phyloP scores from a whole-genome alignment of 2,888 invertebrate genomes.

The Digitonthophagus gazella region DNA sequence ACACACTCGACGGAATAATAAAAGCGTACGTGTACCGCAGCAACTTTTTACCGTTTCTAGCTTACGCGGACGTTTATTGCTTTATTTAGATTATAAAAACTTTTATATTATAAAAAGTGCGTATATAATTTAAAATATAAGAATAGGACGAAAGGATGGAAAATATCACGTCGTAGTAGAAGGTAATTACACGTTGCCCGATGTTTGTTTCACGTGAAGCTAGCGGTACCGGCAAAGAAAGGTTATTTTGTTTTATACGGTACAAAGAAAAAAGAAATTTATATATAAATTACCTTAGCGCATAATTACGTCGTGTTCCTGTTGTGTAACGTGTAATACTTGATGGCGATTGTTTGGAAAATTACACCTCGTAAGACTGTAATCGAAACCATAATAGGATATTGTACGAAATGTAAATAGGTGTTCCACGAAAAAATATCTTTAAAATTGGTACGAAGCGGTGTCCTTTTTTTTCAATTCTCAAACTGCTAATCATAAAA shows the following conservation, averaged over 20 bases:
- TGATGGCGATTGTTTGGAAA: not conserved
- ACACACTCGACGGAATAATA: not conserved
- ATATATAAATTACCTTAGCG: constrained; percentile 12
- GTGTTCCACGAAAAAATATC: not conserved
- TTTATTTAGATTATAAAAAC: no score
- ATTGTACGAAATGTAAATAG: not conserved
- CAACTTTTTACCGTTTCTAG: not conserved
- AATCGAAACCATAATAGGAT: not conserved
- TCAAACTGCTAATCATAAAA: not conserved
- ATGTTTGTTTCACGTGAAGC: not conserved
- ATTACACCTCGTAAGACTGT: not conserved
- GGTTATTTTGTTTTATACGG: not conserved
- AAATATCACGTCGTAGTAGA: not conserved
- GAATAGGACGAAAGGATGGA: not conserved
- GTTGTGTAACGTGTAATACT: constrained; percentile 10
- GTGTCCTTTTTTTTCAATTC: not conserved
- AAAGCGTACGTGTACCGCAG: not conserved
- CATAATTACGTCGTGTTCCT: constrained; percentile 12
- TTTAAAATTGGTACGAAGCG: not conserved
- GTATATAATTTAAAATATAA: not conserved
- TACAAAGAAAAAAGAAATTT: constrained; percentile 1
- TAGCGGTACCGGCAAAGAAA: not conserved
- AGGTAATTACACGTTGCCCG: not conserved
- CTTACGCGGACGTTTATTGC: not conserved
- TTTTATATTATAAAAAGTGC: not conserved